phyloP scores from a whole-genome alignment of 2,113 vertebrate species.

The Parus major region DNA sequence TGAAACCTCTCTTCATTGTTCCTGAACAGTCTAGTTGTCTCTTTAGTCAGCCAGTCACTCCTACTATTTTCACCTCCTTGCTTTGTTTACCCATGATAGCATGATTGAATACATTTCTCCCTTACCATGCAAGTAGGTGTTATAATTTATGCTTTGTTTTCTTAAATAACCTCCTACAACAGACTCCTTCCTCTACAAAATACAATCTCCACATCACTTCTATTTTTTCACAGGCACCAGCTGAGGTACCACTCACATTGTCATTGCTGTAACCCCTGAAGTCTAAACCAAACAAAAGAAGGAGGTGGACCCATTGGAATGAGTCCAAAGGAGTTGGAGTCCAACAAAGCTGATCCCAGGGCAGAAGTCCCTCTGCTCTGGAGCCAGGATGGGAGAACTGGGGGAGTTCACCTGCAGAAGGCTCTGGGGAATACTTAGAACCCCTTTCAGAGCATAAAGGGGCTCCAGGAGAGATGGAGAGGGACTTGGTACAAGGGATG shows the following conservation, averaged over 20 bases:
- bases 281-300: background rate
- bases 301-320: rapidly evolving
- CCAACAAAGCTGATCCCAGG: background rate
- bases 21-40: background rate
- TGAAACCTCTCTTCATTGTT: background rate
- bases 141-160: conserved; percentile 38
- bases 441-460: background rate
- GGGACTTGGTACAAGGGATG: background rate
- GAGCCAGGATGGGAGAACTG: background rate
- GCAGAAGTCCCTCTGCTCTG: background rate
- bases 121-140: conserved; percentile 12
- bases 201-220: background rate
- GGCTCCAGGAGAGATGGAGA: background rate
- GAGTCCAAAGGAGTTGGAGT: background rate
- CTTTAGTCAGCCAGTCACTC: background rate
- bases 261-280: background rate
- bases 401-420: background rate
- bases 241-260: rapidly evolving
- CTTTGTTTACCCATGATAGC: background rate
- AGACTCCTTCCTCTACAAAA: background rate
- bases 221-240: background rate
- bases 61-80: background rate
- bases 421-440: rapidly evolving
- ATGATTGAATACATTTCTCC: background rate
- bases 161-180: background rate